These are phyloP conservation scores for Dasysyrphus tricinctus DNA, from an alignment of 2,888 invertebrate species.

Conservation along the genomic window DNA sequence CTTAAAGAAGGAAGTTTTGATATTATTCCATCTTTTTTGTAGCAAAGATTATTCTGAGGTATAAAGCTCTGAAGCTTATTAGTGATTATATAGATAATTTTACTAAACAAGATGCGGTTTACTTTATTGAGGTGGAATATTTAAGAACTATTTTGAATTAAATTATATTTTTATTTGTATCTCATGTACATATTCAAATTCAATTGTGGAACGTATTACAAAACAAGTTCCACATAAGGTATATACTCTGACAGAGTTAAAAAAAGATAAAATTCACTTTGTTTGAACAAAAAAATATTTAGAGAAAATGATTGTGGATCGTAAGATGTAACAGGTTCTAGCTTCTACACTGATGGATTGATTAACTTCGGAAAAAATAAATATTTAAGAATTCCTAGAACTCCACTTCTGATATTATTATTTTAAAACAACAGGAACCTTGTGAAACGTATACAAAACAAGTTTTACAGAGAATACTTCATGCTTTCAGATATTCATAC, in stretches of 20 bases:
- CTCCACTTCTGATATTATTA: not conserved
- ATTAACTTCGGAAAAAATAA: not conserved
- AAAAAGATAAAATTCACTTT: not conserved
- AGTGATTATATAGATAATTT: no score
- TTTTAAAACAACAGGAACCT: not conserved
- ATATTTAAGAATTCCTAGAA: not conserved
- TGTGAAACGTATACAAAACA: not conserved
- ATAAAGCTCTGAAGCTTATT: not conserved
- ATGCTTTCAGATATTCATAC: not conserved
- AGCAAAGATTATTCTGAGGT: not conserved
- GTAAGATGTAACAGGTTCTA: not conserved
- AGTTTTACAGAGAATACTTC: not conserved
- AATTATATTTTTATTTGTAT: not conserved
- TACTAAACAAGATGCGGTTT: no score
- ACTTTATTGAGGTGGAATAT: no score
- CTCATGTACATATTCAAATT: no score
- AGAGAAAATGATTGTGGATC: not conserved
- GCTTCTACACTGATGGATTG: not conserved
- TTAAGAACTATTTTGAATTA: no score
- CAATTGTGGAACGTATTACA: not conserved
- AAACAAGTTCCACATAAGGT: no score
- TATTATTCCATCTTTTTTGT: not conserved
- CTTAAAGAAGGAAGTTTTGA: not conserved
- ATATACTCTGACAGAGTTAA: no score
- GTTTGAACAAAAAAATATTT: not conserved